phyloP scores from a whole-genome alignment of 1,140 invertebrate species.

The Micrasema longulum region DNA sequence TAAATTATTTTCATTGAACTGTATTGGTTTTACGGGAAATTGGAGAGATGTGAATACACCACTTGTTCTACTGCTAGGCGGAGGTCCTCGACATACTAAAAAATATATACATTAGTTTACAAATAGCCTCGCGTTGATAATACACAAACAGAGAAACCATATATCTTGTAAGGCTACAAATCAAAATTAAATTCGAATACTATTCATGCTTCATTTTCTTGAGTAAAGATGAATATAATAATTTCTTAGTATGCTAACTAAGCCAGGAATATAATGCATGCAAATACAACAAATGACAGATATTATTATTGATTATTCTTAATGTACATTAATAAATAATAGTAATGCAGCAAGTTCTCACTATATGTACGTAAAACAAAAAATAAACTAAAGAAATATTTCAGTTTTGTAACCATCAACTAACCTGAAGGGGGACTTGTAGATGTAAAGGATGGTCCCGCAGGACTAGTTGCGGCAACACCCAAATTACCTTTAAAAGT shows the following conservation, averaged over 20 bases:
- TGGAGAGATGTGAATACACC: slow-evolving; percentile 80
- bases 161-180: too few species aligned
- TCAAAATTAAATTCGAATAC: too few species aligned
- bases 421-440: slow-evolving; percentile 70
- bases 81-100: slow-evolving; percentile 69
- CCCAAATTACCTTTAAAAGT: slow-evolving; percentile 39
- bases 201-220: background rate
- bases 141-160: too few species aligned
- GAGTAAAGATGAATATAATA: background rate
- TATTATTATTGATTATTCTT: too few species aligned
- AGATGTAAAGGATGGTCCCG: slow-evolving; percentile 64
- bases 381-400: too few species aligned
- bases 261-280: too few species aligned
- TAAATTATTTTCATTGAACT: slow-evolving; percentile 64
- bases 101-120: too few species aligned
- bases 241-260: too few species aligned
- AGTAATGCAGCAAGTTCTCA: background rate
- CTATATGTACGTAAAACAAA: too few species aligned
- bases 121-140: too few species aligned
- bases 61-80: slow-evolving; percentile 78
- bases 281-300: too few species aligned
- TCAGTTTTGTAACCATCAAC: background rate
- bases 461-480: slow-evolving; percentile 44
- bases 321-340: slow-evolving; percentile 3
- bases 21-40: slow-evolving; percentile 64